These are phyloP conservation scores for Sinocyclocheilus maitianheensis DNA, from an alignment of 2,113 vertebrate genomes.

Conservation along the genomic window DNA sequence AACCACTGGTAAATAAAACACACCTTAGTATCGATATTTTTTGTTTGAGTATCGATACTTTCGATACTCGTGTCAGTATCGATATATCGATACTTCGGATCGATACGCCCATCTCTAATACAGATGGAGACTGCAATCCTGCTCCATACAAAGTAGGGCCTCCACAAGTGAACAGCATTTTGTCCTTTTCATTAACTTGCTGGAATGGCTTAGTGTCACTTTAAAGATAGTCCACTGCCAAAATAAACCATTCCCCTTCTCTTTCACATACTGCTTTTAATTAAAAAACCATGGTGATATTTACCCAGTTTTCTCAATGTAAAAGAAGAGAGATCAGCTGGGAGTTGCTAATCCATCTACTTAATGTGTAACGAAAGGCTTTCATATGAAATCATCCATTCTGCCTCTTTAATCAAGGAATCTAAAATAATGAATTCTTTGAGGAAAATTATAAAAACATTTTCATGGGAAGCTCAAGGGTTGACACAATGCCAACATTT, in stretches of 20 bases:
- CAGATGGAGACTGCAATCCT: slow-evolving; percentile 4
- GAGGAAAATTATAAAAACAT: slow-evolving; percentile 50
- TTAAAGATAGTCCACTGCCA: slow-evolving; percentile 46
- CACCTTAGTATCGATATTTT: no score
- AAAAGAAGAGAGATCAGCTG: slow-evolving; percentile 57
- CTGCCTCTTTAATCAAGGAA: slow-evolving; percentile 64
- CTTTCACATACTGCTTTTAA: slow-evolving; percentile 53
- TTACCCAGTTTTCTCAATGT: slow-evolving; percentile 58
- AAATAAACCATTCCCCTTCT: slow-evolving; percentile 51
- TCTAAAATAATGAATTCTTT: slow-evolving; percentile 61
- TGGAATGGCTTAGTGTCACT: slow-evolving; percentile 47
- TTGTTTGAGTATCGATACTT: no score
- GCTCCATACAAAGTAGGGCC: slow-evolving; percentile 43
- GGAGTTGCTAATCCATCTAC: slow-evolving; percentile 64
- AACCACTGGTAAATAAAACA: no score
- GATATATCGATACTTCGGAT: no score
- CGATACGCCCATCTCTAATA: no score
- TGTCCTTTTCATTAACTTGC: slow-evolving; percentile 53
- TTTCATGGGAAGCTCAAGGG: background rate
- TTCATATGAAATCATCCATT: slow-evolving; percentile 60
- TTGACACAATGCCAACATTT: background rate
- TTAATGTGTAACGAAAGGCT: slow-evolving; percentile 66
- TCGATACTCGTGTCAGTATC: no score
- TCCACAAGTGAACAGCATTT: slow-evolving; percentile 38
- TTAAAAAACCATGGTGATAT: slow-evolving; percentile 63